Conservation (phyloP, 1,140 invertebrate species). For the Spodoptera frugiperda region DNA sequence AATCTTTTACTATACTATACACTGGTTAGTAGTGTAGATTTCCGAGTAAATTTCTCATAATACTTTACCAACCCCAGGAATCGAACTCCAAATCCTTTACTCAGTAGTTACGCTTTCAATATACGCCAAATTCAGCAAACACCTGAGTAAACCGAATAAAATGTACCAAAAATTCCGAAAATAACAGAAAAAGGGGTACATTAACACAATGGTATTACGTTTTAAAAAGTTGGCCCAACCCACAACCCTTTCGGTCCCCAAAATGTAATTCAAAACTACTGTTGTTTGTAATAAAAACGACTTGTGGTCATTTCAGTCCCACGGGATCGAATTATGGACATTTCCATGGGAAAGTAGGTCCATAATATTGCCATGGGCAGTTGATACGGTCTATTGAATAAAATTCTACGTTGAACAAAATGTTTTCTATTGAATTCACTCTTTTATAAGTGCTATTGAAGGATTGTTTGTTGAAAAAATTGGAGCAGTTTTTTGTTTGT, state of each 20-base stretch:
- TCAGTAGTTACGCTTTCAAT: no score
- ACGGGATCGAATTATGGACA: slow-evolving; percentile 42
- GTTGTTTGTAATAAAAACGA: slow-evolving; percentile 40
- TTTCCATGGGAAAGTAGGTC: slow-evolving; percentile 17
- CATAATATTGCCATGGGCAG: slow-evolving; percentile 12
- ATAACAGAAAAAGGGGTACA: background rate
- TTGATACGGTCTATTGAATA: slow-evolving; percentile 13
- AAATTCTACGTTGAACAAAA: background rate
- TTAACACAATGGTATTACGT: background rate
- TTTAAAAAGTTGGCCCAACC: background rate
- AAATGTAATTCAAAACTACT: slow-evolving; percentile 29
- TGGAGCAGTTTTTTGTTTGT: no score
- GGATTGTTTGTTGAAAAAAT: background rate
- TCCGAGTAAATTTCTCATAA: no score
- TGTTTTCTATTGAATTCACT: no score
- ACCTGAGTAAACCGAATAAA: no score
- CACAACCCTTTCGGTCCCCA: background rate
- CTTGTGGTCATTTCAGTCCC: slow-evolving; percentile 42
- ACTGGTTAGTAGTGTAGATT: no score
- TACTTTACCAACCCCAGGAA: no score
- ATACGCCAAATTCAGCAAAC: no score
- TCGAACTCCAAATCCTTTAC: no score
- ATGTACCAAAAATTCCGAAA: background rate
- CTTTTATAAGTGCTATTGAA: background rate
- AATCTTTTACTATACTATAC: no score